Evolutionary conservation across 2,113 vertebrate genomes (phyloP).

Genomic region (Lophius piscatorius): DNA sequence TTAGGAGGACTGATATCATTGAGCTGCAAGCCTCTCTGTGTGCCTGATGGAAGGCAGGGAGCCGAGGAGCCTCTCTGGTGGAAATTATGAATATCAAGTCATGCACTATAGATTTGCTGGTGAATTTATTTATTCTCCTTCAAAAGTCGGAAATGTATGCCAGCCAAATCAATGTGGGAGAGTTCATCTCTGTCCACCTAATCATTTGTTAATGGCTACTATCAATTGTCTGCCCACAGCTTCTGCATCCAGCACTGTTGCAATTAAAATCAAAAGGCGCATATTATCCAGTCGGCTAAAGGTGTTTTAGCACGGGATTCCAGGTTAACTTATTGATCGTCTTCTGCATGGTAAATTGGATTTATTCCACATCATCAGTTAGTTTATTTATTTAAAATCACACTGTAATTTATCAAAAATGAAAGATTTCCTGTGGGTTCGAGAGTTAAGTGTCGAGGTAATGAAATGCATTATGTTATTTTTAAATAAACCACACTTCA

Average conservation of each 20-base stretch:
- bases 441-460: slow-evolving; percentile 39
- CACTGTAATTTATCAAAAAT: slow-evolving; percentile 64
- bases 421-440: slow-evolving; percentile 58
- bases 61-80: slow-evolving; percentile 63
- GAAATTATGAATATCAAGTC: slow-evolving; percentile 81
- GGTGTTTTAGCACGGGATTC: slow-evolving; percentile 75
- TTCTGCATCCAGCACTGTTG: slow-evolving; percentile 63
- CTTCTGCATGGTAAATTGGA: slow-evolving; percentile 72
- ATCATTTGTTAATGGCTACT: slow-evolving; percentile 84
- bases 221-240: slow-evolving; percentile 80
- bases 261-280: slow-evolving; percentile 80
- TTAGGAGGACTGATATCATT: slow-evolving; percentile 66
- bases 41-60: slow-evolving; percentile 61
- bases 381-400: slow-evolving; percentile 73
- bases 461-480: slow-evolving; percentile 48
- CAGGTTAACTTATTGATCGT: slow-evolving; percentile 81
- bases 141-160: slow-evolving; percentile 82
- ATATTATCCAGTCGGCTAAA: slow-evolving; percentile 70
- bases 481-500: slow-evolving; percentile 6
- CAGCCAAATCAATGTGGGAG: slow-evolving; percentile 78
- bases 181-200: slow-evolving; percentile 83
- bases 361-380: slow-evolving; percentile 76
- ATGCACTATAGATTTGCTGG: slow-evolving; percentile 80
- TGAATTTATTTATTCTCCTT: slow-evolving; percentile 81
- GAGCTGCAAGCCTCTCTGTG: slow-evolving; percentile 71